Evolutionary conservation across 2,797 vertebrate genomes (phyloP).

Genomic region (Betta splendens): DNA sequence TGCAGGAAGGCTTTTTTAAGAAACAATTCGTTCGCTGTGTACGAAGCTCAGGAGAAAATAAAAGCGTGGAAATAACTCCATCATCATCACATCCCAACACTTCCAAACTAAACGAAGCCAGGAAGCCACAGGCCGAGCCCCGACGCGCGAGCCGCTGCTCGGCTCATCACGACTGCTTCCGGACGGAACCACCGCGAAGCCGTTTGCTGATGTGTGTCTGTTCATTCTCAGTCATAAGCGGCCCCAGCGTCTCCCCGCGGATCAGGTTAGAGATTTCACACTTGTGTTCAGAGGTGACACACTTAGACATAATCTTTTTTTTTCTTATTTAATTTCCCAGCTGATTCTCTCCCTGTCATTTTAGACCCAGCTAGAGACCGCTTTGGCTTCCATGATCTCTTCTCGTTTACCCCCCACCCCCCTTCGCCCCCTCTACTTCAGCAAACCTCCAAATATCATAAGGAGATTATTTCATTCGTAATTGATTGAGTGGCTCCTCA

Average conservation of each 20-base stretch:
- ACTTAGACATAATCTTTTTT: slow-evolving; percentile 73
- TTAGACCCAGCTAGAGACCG: slow-evolving; percentile 92
- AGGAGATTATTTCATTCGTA: slow-evolving; percentile 97
- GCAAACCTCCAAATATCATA: slow-evolving; percentile 92
- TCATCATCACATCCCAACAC: too few species aligned
- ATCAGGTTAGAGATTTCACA: slow-evolving; percentile 78
- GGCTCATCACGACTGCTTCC: too few species aligned
- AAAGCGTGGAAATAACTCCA: too few species aligned
- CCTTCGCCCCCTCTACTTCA: slow-evolving; percentile 75
- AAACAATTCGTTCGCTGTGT: too few species aligned
- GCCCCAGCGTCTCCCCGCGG: slow-evolving; percentile 60
- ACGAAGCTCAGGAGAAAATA: too few species aligned
- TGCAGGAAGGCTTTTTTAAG: too few species aligned
- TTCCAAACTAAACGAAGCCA: too few species aligned
- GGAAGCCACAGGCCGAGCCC: too few species aligned
- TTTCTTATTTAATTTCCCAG: slow-evolving; percentile 85
- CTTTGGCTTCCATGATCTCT: slow-evolving; percentile 92
- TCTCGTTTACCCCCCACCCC: slow-evolving; percentile 79
- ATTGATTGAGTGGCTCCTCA: slow-evolving; percentile 96
- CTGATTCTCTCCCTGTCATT: slow-evolving; percentile 94
- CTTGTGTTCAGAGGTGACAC: slow-evolving; percentile 74
- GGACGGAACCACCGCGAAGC: slow-evolving; percentile 13
- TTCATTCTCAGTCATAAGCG: slow-evolving; percentile 50
- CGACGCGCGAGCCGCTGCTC: too few species aligned
- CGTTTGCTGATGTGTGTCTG: slow-evolving; percentile 22